Evolutionary conservation across 2,113 vertebrate genomes (phyloP).

Genomic region (Alouatta palliata): DNA sequence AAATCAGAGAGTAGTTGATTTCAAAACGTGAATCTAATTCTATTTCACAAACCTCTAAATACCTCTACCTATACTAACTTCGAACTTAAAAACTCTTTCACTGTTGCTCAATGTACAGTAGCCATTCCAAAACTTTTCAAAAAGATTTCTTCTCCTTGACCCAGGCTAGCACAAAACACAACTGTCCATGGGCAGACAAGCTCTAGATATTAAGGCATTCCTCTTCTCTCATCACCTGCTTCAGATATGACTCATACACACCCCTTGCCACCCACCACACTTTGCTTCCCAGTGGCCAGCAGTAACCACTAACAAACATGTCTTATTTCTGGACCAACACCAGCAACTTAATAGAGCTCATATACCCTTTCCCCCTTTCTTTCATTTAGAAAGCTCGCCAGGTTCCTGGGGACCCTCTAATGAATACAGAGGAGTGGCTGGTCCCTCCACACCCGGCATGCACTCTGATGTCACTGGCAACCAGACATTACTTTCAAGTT

Average conservation of each 20-base stretch:
- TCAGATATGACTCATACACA: conserved; percentile 65
- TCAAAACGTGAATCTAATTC: background rate
- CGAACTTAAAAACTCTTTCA: conserved; percentile 3
- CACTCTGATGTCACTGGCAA: background rate
- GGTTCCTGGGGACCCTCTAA: conserved; percentile 78
- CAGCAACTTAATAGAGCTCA: conserved; percentile 77
- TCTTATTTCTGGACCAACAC: conserved; percentile 79
- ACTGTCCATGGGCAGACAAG: conserved; percentile 52
- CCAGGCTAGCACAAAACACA: conserved; percentile 45
- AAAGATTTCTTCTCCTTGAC: conserved; percentile 32
- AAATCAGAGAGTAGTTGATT: background rate
- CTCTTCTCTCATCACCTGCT: conserved; percentile 29
- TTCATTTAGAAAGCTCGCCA: conserved; percentile 79
- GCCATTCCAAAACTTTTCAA: conserved; percentile 36
- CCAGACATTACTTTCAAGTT: background rate
- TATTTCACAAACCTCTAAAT: background rate
- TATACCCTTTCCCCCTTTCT: conserved; percentile 58
- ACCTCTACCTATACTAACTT: background rate
- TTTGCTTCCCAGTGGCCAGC: conserved; percentile 69
- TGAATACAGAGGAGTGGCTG: conserved; percentile 38
- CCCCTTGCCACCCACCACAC: background rate
- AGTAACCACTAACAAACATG: conserved; percentile 78
- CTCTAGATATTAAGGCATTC: conserved; percentile 50
- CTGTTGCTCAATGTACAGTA: conserved; percentile 36
- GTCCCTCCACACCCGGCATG: background rate